A percentile compares a stretch with the other conserved stretches of the same genome.
phyloP scores from a whole-genome alignment of 2,888 invertebrate genomes.

The Dolichopus griseipennis region DNA sequence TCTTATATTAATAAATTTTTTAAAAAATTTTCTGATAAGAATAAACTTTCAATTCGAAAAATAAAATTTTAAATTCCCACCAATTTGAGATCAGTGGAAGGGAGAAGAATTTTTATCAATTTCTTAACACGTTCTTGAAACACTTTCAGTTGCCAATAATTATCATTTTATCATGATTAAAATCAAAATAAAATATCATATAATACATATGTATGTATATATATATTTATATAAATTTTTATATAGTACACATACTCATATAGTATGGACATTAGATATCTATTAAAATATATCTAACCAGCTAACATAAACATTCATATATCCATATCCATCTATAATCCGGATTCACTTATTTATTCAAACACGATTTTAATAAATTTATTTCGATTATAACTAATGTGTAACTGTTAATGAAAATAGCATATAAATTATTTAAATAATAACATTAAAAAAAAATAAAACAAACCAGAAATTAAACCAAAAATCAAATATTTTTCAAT shows the following conservation, averaged over 20 bases:
- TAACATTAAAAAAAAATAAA: neutral
- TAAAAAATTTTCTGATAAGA: too few relatives aligned
- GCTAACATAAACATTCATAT: neutral
- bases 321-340: neutral
- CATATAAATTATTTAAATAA: constrained; percentile 3
- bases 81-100: too few relatives aligned
- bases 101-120: too few relatives aligned
- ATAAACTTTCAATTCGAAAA: too few relatives aligned
- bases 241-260: too few relatives aligned
- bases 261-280: too few relatives aligned
- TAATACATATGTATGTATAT: neutral
- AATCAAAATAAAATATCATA: neutral
- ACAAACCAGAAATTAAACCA: neutral
- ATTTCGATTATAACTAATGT: neutral
- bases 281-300: too few relatives aligned
- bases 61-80: too few relatives aligned
- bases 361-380: constrained; percentile 1
- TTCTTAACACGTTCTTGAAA: neutral
- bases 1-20: too few relatives aligned
- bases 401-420: neutral
- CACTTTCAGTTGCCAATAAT: neutral
- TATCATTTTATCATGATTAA: neutral
- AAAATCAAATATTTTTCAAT: neutral
- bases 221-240: neutral
- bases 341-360: too few relatives aligned